Base-by-base conservation (phyloP, 2,113 vertebrate genomes). In the Rutilus rutilus region DNA sequence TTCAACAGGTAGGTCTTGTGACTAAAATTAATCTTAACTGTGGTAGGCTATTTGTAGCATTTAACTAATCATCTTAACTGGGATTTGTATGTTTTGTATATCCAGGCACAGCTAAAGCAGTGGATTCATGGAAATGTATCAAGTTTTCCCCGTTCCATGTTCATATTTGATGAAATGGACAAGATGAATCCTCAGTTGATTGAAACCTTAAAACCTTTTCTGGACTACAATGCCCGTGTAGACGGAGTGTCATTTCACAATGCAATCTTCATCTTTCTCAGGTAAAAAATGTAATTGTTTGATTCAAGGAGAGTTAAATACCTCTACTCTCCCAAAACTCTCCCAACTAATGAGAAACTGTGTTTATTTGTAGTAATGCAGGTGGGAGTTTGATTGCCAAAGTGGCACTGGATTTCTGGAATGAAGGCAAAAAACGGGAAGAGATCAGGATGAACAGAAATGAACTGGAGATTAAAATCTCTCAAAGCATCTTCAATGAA, bases 111-210 rank as follows among this genome's bases (percentile, higher is more conserved):
- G n/a, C n/a, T n/a, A n/a, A n/a, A n/a, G n/a, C n/a, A n/a, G n/a
- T n/a, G n/a, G n/a, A n/a, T n/a, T n/a, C n/a, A n/a, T n/a, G n/a
- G n/a, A n/a, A n/a, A n/a, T n/a, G n/a, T n/a, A n/a, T n/a, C n/a
- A n/a, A n/a, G n/a, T n/a, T n/a, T n/a, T n/a, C n/a, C n/a, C n/a
- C n/a, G n/a, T n/a, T n/a, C n/a, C n/a, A n/a, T n/a, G n/a, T n/a
- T n/a, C 21, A 36, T 59, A 78, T 78, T 78, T 78, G 76, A 78
- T 59, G 76, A 78, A 60, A 59, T 59, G 52, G 76, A 78, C 54
- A 78, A 60, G 52, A 59, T 78, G 52, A 5, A 57, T 6, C 76
- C 76, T 7, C 9, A 36, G 30, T 21, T 54, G 17, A 54, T 54
- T 2, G 5, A 54, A 17, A 6, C 17, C 25, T 8, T 78, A 14